Evolutionary conservation across 2,888 invertebrate species (phyloP), one percentile per base, ranked within the genome.

Genomic region (Ichneumoninae sp.): DNA sequence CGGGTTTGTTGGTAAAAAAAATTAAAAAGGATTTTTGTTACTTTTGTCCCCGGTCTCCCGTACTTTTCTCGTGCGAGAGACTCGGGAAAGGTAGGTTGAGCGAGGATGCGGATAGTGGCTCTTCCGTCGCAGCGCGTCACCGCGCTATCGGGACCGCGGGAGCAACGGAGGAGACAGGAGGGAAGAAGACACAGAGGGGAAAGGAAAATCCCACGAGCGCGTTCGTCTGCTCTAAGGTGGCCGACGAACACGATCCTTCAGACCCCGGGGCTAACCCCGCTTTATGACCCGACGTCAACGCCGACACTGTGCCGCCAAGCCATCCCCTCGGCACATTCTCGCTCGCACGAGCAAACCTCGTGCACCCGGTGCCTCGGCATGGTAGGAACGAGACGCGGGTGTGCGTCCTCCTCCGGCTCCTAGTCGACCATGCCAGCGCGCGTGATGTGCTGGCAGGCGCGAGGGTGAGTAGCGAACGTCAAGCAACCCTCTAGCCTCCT

Each of bases 181-280:
- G 33, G 22, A 70, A 33, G 60, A 70, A 78, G 70, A 70, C 70
- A 60, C 5, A 60, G 78, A 78, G 66, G 19, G 60, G 33, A 77
- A 76, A 30, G 68, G 57, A 73, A 81, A 68, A 83, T 78, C 69
- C 68, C 47, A 63, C 30, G 69, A 73, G 79, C 63, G 69, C 78
- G 79, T 83, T 91, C 90, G 89, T 89, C 88, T 79, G 70, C 80
- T 60, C 69, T 89, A 88, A 90, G 90, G 89, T 91, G 91, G 89
- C 88, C 90, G 88, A 90, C 88, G 90, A 92, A 92, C 92, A 92
- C 91, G 92, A 93, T 93, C 91, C 92, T 90, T 91, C 91, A 92
- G 91, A 89, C 89, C 90, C 78, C 85, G 85, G 82, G 88, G 89
- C 89, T 92, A 93, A 93, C 91, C 90, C 92, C 92, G 89, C 91